Base-by-base conservation (phyloP, 2,888 invertebrate genomes). In the Phortica okadai region DNA sequence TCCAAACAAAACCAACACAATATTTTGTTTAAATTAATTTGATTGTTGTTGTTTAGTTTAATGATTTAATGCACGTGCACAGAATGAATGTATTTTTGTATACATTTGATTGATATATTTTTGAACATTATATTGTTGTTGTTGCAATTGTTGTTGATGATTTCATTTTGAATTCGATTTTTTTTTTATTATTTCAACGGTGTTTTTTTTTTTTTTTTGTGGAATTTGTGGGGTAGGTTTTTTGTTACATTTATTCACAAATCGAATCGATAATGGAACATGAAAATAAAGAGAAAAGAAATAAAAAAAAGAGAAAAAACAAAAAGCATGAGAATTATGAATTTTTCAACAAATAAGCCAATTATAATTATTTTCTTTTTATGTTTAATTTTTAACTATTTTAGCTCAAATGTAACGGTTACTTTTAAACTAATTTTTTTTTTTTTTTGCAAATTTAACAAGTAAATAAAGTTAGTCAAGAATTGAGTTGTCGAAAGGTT, bases 261-360 rank as follows among this genome's bases (percentile, higher is more conserved):
- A 85, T 84, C 85, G 87, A 85, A 89, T 89, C 89, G 85, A 87
- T 85, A 89, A 89, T 88, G 88, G 88, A 84, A 88, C 89, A 90
- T 88, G 86, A 84, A 89, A 87, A 86, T 86, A 89, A 88, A 90
- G 84, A 90, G 87, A 89, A 88, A 88, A 87, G 84, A 82, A 85
- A 84, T 85, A 86, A 88, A 85, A 85, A 86, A 88, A 88, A 88
- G 89, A 88, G 82, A 84, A 83, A 89, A 85, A 89, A 88, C 83
- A 89, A 89, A 89, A 90, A 85, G 84, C 85, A 87, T 89, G 86
- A 88, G 82, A 82, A 84, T 80, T 80, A 80, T 79, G 79, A 78
- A 76, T 78, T 77, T 81, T 74, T 75, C 25, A 41, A 73, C 59
- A 59, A 14, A 70, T 50, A 56, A 75, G 76, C 77, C 77, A 77